These are phyloP conservation scores for Eristalis pertinax DNA, from an alignment of 2,888 invertebrate species.

Conservation along the genomic window DNA sequence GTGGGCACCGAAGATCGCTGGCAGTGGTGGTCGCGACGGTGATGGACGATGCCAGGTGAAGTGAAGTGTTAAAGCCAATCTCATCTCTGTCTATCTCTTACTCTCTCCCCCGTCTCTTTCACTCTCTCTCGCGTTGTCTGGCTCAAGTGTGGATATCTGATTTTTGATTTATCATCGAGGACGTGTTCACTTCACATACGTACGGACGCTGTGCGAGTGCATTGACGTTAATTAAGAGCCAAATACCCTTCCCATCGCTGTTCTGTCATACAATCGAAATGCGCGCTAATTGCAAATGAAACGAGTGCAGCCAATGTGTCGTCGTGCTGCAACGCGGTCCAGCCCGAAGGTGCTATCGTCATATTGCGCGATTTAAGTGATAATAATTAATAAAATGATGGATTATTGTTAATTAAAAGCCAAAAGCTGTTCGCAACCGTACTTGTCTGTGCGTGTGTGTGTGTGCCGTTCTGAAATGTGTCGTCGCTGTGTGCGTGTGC, in stretches of 20 bases:
- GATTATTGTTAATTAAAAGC: conserved; percentile 52
- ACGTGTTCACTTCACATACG: conserved; percentile 13
- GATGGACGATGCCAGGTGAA: background rate
- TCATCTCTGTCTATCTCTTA: background rate
- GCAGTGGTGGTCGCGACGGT: background rate
- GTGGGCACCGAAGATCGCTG: background rate
- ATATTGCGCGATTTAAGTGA: conserved; percentile 4
- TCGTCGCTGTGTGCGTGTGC: background rate
- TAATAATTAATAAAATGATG: conserved; percentile 45
- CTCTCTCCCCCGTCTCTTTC: too few relatives aligned
- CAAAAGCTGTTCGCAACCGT: background rate
- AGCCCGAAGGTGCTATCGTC: background rate
- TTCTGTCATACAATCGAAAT: conserved; percentile 46
- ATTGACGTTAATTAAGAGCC: conserved; percentile 62
- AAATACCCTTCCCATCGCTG: conserved; percentile 16
- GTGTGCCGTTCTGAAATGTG: background rate
- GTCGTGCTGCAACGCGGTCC: background rate
- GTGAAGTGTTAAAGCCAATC: conserved; percentile 21
- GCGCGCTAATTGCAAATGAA: conserved; percentile 44
- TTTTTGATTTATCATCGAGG: conserved; percentile 43
- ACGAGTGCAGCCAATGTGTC: background rate
- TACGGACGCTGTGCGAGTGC: conserved; percentile 2
- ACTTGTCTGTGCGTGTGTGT: background rate
- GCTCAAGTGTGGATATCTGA: background rate
- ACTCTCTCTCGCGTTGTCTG: too few relatives aligned